Evolutionary conservation across 2,113 vertebrate genomes (phyloP).

Genomic region (Zosterops hypoxanthus): DNA sequence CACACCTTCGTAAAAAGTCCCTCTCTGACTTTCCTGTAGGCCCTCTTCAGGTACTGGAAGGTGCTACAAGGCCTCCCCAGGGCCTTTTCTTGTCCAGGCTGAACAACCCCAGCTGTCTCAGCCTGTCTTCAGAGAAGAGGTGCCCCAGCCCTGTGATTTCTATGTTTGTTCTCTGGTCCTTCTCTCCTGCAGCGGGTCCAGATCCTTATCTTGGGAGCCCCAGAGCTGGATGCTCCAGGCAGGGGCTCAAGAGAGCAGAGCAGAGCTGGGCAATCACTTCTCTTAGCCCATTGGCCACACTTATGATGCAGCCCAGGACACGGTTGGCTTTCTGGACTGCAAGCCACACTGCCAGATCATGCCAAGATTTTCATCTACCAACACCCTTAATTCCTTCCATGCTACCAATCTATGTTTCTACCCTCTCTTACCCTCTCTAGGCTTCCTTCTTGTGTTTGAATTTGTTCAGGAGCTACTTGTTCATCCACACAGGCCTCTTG

Average conservation of each 20-base stretch:
- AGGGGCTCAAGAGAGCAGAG: neutral
- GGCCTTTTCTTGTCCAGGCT: neutral
- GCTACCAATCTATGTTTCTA: neutral
- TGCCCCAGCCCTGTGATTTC: neutral
- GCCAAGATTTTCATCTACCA: neutral
- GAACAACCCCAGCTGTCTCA: neutral
- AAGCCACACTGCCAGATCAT: neutral
- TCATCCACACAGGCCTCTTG: neutral
- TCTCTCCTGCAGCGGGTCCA: neutral
- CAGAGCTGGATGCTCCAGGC: neutral
- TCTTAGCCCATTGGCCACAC: accelerated
- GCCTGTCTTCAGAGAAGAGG: neutral
- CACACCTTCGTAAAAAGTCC: neutral
- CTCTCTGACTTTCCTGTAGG: neutral
- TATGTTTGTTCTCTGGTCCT: neutral
- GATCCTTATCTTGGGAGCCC: neutral
- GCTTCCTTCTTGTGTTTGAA: neutral
- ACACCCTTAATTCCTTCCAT: neutral
- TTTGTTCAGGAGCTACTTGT: neutral
- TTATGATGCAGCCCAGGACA: neutral
- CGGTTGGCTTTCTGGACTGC: neutral
- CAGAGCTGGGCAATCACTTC: neutral
- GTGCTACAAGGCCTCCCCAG: neutral
- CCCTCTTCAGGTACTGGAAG: neutral
- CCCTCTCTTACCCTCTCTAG: neutral